Evolutionary conservation across 2,113 vertebrate genomes (phyloP), one percentile per base, ranked within the genome.

Genomic region (Calidris pugnax): DNA sequence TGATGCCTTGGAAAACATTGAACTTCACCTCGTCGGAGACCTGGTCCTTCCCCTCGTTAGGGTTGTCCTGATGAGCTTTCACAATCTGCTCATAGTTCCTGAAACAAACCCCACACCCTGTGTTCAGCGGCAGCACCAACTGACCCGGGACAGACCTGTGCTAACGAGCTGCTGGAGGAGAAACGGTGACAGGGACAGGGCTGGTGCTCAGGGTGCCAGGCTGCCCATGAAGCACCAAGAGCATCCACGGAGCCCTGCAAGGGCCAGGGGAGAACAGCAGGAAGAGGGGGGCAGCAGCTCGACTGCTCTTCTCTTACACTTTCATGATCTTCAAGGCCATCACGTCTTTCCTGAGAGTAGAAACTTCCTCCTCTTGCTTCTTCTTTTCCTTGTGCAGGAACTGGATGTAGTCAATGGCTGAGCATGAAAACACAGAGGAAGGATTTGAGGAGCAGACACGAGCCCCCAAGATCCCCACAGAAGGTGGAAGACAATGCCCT

Each of bases 31-130:
- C 99, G 19, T 99, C 99, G 3, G 99, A 99, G 56, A 99, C 98
- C 97, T 99, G 99, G 74, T 99, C 98, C 71, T 99, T 98, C 30
- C 99, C 99, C 89, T 99, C 99, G 1, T 98, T 98, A 0, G 99
- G 99, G 97, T 99, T 99, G 98, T 99, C 99, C 97, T 99, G 99
- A 96, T 99, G 99, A 26, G 99, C 99, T 97, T 99, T 99, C 92
- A 99, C 99, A 32, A 99, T 99, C 98, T 99, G 99, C 96, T 99
- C 99, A 8, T 99, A 99, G 97, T 99, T 99, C 89, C 99, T 99
- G 87, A 68, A 98, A 98, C 14, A 10, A 67, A 45, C 6, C 48
- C 1, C 5, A 23, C 3, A 7, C 28, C 37, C 41, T 1, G 0
- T 3, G 37, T 9, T 75, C 71, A 62, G 73, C 41, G 19, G 20